Conservation (phyloP, 2,113 vertebrate species). For the Sinocyclocheilus grahami region DNA sequence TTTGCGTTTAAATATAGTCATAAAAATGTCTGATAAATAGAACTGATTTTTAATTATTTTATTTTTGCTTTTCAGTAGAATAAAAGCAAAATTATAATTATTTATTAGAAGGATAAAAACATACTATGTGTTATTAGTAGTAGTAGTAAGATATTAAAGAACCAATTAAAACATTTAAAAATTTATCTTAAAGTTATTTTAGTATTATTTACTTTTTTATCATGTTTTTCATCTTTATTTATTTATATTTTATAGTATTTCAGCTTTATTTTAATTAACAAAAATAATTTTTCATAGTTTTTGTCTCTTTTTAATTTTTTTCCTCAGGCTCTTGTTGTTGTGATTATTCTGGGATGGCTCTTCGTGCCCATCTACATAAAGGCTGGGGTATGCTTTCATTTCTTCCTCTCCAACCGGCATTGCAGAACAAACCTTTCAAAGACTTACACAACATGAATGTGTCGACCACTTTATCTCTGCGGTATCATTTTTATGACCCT, state of each 20-base stretch:
- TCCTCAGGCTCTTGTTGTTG: slow-evolving; percentile 85
- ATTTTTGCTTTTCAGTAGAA: no score
- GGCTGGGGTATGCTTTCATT: slow-evolving; percentile 84
- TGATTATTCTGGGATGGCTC: slow-evolving; percentile 89
- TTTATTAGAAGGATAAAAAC: no score
- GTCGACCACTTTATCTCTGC: neutral
- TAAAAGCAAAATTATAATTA: no score
- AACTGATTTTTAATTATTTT: no score
- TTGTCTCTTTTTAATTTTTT: neutral
- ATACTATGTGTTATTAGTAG: no score
- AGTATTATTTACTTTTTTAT: no score
- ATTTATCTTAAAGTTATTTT: no score
- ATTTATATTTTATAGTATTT: no score
- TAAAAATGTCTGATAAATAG: no score
- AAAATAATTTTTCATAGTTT: neutral
- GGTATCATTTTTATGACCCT: neutral
- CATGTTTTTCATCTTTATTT: no score
- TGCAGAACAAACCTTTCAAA: neutral
- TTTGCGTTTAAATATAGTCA: neutral
- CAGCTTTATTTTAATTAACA: neutral
- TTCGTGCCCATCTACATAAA: slow-evolving; percentile 97
- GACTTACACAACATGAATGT: neutral
- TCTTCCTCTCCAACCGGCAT: neutral
- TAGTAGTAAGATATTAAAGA: no score
- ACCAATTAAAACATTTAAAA: no score